Base-by-base conservation (phyloP, 30 jellyfish, hydroid and myxozoan species). In the Turritopsis rubra region DNA sequence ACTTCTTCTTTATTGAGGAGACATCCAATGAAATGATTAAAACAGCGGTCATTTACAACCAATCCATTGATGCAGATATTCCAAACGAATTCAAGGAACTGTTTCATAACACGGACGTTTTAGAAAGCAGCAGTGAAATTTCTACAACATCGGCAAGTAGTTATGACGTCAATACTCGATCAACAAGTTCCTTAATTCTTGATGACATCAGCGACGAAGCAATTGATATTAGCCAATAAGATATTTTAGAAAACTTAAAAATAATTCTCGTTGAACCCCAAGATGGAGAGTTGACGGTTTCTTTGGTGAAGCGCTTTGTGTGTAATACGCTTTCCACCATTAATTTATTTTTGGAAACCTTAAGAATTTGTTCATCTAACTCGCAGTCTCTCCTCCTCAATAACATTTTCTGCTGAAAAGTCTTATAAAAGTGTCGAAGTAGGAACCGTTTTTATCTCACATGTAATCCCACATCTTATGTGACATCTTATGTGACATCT, bases 71-170 rank as follows among this genome's bases (percentile, higher is more conserved):
- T n/a, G 77, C 9, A 16, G 17, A 68, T n/a, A 8, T 27, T 27
- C 9, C 30, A 27, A 27, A 68, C 77, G 77, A 68, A 68, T 68
- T 27, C 30, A 68, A 8, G 16, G 77, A 68, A 68, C 30, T 68
- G 19, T 68, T 68, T 68, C 21, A 68, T 68, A 27, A 68, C 21
- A 68, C 77, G 30, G 77, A 68, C 77, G 30, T 68, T 22, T 68
- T 68, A 19, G 77, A 27, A 19, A 68, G 77, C 77, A 68, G 77
- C 30, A 27, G 77, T 1, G 77, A 68, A 41, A 41, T 41, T 3
- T 41, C 5, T 13, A 41, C 60, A 13, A 41, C 9, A 41, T 41
- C 60, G 13, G 5, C 60, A 41, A 41, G 60, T 41, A 41, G 60
- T 41, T n/a, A n/a, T n/a, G 60, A 41, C 13, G 60, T 41, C 13